phyloP scores from a whole-genome alignment of 2,888 invertebrate species.

The Conus canariensis region DNA sequence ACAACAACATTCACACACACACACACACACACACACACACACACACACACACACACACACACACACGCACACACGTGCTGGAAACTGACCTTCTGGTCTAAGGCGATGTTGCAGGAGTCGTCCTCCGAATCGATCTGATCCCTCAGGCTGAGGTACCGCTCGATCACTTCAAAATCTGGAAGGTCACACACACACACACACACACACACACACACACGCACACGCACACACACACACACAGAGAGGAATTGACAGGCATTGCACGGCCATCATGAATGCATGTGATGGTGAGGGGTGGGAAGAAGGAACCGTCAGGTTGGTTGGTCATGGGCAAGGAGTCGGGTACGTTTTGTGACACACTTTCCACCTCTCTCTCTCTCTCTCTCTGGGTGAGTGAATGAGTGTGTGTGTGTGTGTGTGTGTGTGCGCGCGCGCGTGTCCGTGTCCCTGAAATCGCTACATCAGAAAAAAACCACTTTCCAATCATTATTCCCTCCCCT shows the following conservation, averaged over 20 bases:
- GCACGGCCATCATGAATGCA: not conserved
- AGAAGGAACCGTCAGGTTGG: no score
- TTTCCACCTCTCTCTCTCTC: not conserved
- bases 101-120: not conserved
- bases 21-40: no score
- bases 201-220: no score
- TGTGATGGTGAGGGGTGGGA: no score
- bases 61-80: no score
- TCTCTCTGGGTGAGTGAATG: not conserved
- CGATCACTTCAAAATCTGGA: conserved; percentile 37
- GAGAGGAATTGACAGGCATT: not conserved
- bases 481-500: no score
- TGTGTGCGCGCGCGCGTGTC: not conserved
- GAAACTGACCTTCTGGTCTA: conserved; percentile 29
- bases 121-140: conserved; percentile 33
- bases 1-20: no score
- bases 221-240: no score
- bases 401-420: not conserved
- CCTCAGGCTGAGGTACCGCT: conserved; percentile 24
- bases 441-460: not conserved
- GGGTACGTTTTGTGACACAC: no score
- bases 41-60: no score
- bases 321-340: no score
- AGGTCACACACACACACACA: not conserved
- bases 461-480: no score